These are phyloP conservation scores for Planiliza haematocheilus DNA, from an alignment of 2,113 vertebrate species.

Conservation along the genomic window DNA sequence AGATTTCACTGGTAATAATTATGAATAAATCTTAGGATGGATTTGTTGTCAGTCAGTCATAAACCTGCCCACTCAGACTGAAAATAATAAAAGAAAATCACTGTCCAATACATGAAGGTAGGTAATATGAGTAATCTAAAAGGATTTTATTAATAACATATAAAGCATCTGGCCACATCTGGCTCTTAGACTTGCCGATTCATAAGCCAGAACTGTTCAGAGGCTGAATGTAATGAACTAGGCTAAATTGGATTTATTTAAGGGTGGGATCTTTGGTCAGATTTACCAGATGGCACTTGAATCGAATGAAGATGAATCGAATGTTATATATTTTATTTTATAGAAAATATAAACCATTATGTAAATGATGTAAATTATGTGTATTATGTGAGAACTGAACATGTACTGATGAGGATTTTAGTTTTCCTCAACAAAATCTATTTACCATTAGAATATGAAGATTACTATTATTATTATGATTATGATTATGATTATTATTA, in stretches of 20 bases:
- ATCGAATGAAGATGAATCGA: no score
- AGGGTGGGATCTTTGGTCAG: not conserved
- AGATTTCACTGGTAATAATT: not conserved
- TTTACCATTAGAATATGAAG: no score
- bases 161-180: slow-evolving; percentile 31
- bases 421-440: no score
- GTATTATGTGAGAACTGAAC: no score
- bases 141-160: slow-evolving; percentile 30
- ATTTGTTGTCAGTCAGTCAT: not conserved
- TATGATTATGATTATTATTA: accelerated
- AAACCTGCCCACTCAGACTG: not conserved
- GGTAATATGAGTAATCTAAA: not conserved
- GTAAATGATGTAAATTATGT: not conserved
- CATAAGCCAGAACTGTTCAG: slow-evolving; percentile 1
- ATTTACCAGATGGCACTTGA: slow-evolving; percentile 5
- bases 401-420: no score
- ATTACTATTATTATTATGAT: not conserved
- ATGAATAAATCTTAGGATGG: not conserved
- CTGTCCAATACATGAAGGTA: not conserved
- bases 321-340: not conserved
- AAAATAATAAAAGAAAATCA: no score
- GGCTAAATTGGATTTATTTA: not conserved
- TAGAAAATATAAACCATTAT: not conserved
- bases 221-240: not conserved
- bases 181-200: slow-evolving; percentile 12